These are phyloP conservation scores for Platyscelio sp. DNA, from an alignment of 2,888 invertebrate species.

Conservation along the genomic window DNA sequence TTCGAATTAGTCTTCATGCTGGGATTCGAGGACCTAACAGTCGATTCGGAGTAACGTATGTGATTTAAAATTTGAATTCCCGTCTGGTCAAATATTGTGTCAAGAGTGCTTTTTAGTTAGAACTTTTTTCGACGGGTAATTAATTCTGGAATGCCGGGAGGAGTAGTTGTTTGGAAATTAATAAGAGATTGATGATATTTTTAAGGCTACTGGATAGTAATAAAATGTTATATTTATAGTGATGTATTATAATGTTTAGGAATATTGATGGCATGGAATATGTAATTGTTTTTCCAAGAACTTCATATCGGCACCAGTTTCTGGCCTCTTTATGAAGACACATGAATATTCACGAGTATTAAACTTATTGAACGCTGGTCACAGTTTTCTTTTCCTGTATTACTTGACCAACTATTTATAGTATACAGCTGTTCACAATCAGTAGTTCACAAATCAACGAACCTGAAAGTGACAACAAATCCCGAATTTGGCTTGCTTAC, in stretches of 20 bases:
- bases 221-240: constrained; percentile 51
- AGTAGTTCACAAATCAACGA: too few species aligned
- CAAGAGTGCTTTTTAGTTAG: not conserved
- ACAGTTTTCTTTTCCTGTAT: not conserved
- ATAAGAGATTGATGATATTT: constrained; percentile 60
- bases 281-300: constrained; percentile 46
- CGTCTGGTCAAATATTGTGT: not conserved
- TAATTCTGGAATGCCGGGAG: constrained; percentile 51
- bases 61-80: constrained; percentile 32
- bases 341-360: constrained; percentile 33
- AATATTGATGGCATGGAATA: constrained; percentile 32
- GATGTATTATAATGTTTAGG: constrained; percentile 13
- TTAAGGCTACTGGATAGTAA: constrained; percentile 46
- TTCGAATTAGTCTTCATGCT: constrained; percentile 35
- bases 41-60: not conserved
- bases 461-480: too few species aligned
- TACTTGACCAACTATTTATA: too few species aligned
- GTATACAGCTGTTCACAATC: too few species aligned
- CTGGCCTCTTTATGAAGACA: not conserved
- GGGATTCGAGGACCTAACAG: not conserved
- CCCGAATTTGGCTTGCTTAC: too few species aligned
- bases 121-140: constrained; percentile 3
- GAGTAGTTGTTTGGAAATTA: constrained; percentile 45
- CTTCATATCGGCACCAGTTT: not conserved
- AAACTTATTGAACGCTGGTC: not conserved